phyloP scores from a whole-genome alignment of 2,888 invertebrate genomes.

The Ellobium chinense region DNA sequence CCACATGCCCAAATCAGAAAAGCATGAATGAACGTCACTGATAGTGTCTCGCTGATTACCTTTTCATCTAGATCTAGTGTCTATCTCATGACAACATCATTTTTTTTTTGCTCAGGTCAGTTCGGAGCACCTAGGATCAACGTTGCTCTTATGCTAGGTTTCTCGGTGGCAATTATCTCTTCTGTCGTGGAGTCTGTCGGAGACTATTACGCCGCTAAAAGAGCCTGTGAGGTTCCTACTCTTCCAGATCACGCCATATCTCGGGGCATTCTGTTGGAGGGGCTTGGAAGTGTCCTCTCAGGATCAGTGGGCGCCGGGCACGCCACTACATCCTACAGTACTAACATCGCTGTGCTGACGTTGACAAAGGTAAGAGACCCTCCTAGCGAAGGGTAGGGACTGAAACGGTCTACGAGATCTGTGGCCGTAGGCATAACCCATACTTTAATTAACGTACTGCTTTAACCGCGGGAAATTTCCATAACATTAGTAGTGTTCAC shows the following conservation, averaged over 20 bases:
- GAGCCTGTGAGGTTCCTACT: slow-evolving; percentile 53
- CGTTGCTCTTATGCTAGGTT: slow-evolving; percentile 60
- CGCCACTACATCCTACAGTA: slow-evolving; percentile 67
- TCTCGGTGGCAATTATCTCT: slow-evolving; percentile 59
- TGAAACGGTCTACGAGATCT: too few species aligned
- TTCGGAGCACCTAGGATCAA: slow-evolving; percentile 63
- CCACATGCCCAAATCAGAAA: too few species aligned
- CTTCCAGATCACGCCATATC: slow-evolving; percentile 67
- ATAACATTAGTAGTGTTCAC: too few species aligned
- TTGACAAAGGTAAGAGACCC: slow-evolving; percentile 50
- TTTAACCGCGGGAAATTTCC: too few species aligned
- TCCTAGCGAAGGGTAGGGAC: too few species aligned
- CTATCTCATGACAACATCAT: too few species aligned
- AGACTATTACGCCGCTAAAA: slow-evolving; percentile 64
- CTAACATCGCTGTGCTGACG: slow-evolving; percentile 58
- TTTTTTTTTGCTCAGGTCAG: slow-evolving; percentile 69
- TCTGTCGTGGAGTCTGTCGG: slow-evolving; percentile 67
- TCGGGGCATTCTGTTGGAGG: slow-evolving; percentile 67
- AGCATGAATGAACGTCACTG: too few species aligned
- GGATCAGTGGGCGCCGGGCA: slow-evolving; percentile 66
- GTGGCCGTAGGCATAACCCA: too few species aligned
- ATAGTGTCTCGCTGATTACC: too few species aligned
- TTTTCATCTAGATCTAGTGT: too few species aligned
- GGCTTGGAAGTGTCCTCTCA: slow-evolving; percentile 62
- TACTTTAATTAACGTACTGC: too few species aligned